Evolutionary conservation across 2,888 invertebrate species (phyloP).

Genomic region (Diploptera punctata): DNA sequence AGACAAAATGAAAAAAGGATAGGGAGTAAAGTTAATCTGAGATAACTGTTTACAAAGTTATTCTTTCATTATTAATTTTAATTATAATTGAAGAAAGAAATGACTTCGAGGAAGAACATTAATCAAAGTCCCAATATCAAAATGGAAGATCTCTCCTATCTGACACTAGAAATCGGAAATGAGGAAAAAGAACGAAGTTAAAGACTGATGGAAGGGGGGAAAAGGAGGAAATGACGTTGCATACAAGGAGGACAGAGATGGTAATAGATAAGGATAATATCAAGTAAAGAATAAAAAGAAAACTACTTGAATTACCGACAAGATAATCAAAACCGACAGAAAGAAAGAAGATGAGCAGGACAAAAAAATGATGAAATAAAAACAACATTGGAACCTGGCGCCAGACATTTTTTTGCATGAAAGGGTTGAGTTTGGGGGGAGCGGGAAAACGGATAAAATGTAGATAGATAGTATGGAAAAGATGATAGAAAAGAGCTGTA

Average conservation of each 20-base stretch:
- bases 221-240: background rate
- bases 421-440: background rate
- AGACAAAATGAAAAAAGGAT: too few species aligned
- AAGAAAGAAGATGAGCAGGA: constrained; percentile 9
- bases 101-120: too few species aligned
- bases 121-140: too few species aligned
- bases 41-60: too few species aligned
- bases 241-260: background rate
- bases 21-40: too few species aligned
- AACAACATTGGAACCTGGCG: constrained; percentile 13
- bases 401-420: background rate
- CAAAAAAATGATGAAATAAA: constrained; percentile 21
- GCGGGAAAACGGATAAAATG: too few species aligned
- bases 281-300: background rate
- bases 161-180: background rate
- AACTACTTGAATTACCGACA: constrained; percentile 17
- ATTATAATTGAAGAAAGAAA: too few species aligned
- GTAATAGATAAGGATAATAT: constrained; percentile 15
- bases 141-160: background rate
- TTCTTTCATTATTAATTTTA: too few species aligned
- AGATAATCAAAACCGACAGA: constrained; percentile 25
- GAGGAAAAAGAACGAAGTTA: background rate
- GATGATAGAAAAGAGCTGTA: constrained; percentile 16
- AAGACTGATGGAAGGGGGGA: too few species aligned
- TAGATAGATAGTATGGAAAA: constrained; percentile 1